phyloP scores from a whole-genome alignment of 2,797 vertebrate species.

The Xyrichtys novacula region DNA sequence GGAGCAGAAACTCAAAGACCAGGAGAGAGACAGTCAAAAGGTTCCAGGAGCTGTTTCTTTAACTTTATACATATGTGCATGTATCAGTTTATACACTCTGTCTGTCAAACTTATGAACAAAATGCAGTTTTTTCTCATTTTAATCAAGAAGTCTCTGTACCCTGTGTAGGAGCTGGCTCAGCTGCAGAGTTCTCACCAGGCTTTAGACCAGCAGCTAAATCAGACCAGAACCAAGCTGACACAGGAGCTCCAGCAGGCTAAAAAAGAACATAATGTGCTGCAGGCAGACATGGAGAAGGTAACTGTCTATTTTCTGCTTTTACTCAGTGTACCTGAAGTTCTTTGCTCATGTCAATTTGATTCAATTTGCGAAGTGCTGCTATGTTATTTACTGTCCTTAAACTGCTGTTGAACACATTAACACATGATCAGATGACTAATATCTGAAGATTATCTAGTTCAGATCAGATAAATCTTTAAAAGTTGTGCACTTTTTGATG shows the following conservation, averaged over 20 bases:
- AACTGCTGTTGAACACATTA: background rate
- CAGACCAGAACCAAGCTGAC: slow-evolving; percentile 87
- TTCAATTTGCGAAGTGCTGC: background rate
- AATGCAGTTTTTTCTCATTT: background rate
- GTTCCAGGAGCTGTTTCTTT: slow-evolving; percentile 60
- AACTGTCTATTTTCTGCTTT: slow-evolving; percentile 14
- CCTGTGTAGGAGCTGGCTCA: slow-evolving; percentile 86
- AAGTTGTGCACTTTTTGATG: background rate
- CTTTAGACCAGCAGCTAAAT: slow-evolving; percentile 86
- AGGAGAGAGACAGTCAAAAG: slow-evolving; percentile 91
- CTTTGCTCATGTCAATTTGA: background rate
- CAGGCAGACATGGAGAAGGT: slow-evolving; percentile 91
- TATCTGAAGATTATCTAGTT: too few relatives aligned
- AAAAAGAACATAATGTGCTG: slow-evolving; percentile 83
- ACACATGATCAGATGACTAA: too few relatives aligned
- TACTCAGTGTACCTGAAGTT: background rate
- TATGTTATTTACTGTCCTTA: background rate
- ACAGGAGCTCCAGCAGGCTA: slow-evolving; percentile 92
- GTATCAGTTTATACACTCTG: too few relatives aligned
- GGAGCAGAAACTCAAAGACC: slow-evolving; percentile 93
- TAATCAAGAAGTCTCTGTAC: background rate
- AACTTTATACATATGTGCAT: background rate
- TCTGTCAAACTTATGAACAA: too few relatives aligned
- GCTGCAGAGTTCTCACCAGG: slow-evolving; percentile 86
- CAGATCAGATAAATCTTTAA: too few relatives aligned